Conservation (phyloP, 1,140 invertebrate species). For the Portunus trituberculatus region DNA sequence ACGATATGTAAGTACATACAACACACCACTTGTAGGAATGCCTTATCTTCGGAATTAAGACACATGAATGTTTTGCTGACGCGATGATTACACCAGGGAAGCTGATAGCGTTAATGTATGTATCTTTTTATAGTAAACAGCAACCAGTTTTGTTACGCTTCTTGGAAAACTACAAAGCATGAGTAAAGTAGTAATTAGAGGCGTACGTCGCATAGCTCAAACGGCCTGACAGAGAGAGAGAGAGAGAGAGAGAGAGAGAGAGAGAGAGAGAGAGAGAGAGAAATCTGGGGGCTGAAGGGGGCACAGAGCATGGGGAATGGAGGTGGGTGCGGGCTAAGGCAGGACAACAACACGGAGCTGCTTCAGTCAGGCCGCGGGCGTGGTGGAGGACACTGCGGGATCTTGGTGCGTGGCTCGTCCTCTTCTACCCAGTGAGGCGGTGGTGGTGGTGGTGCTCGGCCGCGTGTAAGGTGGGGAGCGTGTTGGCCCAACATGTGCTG, state of each 20-base stretch:
- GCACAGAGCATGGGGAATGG: not conserved
- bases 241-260: conserved; percentile 17
- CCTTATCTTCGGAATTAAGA: not conserved
- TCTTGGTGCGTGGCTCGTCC: not conserved
- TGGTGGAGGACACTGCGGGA: not conserved
- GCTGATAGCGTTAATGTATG: not conserved
- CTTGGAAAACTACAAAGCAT: not conserved
- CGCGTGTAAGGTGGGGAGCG: not conserved
- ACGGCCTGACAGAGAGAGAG: not conserved
- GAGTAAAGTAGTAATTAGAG: not conserved
- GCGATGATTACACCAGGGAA: not conserved
- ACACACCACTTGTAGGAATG: not conserved
- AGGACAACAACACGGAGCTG: not conserved
- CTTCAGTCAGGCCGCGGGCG: not conserved
- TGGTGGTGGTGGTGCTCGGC: not conserved
- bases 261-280: conserved; percentile 15
- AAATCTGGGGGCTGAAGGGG: not conserved
- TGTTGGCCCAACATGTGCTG: not conserved
- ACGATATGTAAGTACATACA: not conserved
- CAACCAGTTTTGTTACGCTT: not conserved
- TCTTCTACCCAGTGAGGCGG: not conserved
- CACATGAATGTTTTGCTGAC: conserved; percentile 9
- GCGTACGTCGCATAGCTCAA: not conserved
- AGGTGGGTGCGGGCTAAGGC: not conserved
- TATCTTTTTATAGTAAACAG: not conserved